Percentiles rank a stretch among this genome's conserved stretches.
Evolutionary conservation across 2,888 invertebrate species (phyloP).

Genomic region (Brenthis daphne): DNA sequence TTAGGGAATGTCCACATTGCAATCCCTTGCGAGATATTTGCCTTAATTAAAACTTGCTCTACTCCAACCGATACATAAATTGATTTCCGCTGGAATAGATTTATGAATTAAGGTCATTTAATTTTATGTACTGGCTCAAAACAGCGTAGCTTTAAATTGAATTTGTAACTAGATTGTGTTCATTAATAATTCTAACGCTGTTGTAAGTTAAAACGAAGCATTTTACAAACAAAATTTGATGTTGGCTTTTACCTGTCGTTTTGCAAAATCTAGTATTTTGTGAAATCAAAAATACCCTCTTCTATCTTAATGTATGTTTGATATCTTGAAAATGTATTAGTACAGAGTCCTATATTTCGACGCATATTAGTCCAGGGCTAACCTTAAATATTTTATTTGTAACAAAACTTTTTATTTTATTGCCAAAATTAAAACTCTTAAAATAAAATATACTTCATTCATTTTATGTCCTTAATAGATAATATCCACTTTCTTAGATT

Average conservation of each 20-base stretch:
- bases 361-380: too few species aligned
- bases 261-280: background rate
- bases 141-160: constrained; percentile 16
- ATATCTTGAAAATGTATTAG: too few species aligned
- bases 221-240: constrained; percentile 4
- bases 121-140: constrained; percentile 24
- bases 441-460: too few species aligned
- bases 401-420: too few species aligned
- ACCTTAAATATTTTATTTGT: too few species aligned
- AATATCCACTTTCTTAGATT: too few species aligned
- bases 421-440: too few species aligned
- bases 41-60: constrained; percentile 74
- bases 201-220: constrained; percentile 11
- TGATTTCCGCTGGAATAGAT: constrained; percentile 46
- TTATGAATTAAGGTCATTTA: constrained; percentile 35
- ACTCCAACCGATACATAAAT: constrained; percentile 48
- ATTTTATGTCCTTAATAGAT: too few species aligned
- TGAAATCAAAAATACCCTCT: too few species aligned
- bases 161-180: constrained; percentile 22
- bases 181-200: constrained; percentile 16
- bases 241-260: background rate
- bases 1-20: constrained; percentile 63
- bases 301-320: too few species aligned
- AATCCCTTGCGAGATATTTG: constrained; percentile 67
- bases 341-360: too few species aligned